Evolutionary conservation across 53 echinoderm and acorn worm species (phyloP), one percentile per base, ranked within the genome.

Genomic region (Pentamera pediparva): DNA sequence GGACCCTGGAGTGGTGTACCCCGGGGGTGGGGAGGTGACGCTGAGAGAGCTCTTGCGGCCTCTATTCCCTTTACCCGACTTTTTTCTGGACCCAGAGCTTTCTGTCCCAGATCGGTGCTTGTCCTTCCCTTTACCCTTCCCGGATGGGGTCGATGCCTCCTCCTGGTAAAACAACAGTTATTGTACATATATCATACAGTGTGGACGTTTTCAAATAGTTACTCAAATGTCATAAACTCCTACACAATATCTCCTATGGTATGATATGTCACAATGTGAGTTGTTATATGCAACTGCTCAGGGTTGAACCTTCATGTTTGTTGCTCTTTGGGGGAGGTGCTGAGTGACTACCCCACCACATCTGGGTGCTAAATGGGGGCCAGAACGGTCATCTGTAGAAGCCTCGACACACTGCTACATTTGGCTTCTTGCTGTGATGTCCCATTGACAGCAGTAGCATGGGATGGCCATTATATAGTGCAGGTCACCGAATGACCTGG

Each of bases 21-120:
- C 98, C 4, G 98, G 91, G 24, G 98, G 98, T 39, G 98, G 98
- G 28, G 98, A 96, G 8, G 87, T 91, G 18, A 83, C 78, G 27
- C 72, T 77, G 56, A 96, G 50, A 9, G 98, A 96, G 9, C 98
- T 85, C 84, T 96, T 96, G 52, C 98, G 85, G 24, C 85, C 87
- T 35, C 98, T 87, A 26, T 81, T 59, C 1, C 89, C 89, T 59
- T 90, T 90, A 39, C 91, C 98, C 18, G 98, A 96, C 25, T 87
- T 84, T 12, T 91, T 85, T 2, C 98, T 76, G 37, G 91, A 91
- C 29, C 82, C 83, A 22, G 84, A 72, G 50, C 98, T 98, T 84
- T 92, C 98, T 0, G 98, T 89, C 32, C 98, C 91, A 10, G 81
- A 43, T n/a, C 92, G 75, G 35, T 60, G 56, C 69, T 98, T 98